Evolutionary conservation across 2,888 invertebrate genomes (phyloP), one percentile per base, ranked within the genome.

Genomic region (Heliconius sara): DNA sequence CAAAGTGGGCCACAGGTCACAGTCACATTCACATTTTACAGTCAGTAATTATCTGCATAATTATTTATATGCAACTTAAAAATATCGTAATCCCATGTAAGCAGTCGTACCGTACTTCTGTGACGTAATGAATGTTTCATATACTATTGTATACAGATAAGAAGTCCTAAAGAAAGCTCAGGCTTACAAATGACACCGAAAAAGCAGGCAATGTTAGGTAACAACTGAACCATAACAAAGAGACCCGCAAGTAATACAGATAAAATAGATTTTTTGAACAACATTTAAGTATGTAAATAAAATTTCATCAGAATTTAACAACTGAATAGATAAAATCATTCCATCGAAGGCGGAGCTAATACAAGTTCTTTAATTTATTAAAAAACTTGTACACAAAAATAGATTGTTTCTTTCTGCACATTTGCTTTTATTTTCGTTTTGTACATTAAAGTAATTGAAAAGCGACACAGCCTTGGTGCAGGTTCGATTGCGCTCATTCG

Each of bases 391-490:
- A 60, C n/a, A 60, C 22, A 60, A 34, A 16, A 60, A 52, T 73
- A 73, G 60, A 34, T 39, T 60, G 25, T 39, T 73, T 60, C 60
- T 73, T 57, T 60, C 60, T 60, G 60, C 60, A 60, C 60, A 60
- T 39, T 73, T 16, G 30, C n/a, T 60, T 10, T 57, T 70, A 25
- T 43, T 65, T 67, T 70, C 43, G 16, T 73, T 57, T 60, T 73
- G 60, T 60, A 34, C 9, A 34, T 34, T 34, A 57, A 57, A 73
- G 57, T 73, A 60, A 73, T 73, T 60, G 73, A 70, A 70, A 68
- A 39, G 70, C 16, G 34, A n/a, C 5, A 5, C 9, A 57, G 22
- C 73, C 73, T 73, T 73, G 73, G 34, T 60, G 6, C 22, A 60
- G 3, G 12, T 9, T 30, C 70, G 10, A 60, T n/a, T 34, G n/a